phyloP scores from a whole-genome alignment of 2,797 vertebrate species.

The Lutjanus argentimaculatus region DNA sequence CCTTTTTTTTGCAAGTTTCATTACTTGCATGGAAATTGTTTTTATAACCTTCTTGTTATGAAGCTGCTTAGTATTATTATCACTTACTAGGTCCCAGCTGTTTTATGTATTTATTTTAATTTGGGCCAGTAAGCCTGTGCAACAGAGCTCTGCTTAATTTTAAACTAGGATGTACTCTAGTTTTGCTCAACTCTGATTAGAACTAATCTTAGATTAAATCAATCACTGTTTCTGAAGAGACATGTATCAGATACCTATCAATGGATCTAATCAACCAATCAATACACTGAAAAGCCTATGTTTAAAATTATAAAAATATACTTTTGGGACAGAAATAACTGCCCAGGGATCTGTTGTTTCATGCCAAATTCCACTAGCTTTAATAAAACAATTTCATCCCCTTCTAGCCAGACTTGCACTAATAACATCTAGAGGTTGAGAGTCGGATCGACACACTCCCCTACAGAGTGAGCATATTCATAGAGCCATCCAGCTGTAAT shows the following conservation, averaged over 20 bases:
- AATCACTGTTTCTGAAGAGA: too few relatives aligned
- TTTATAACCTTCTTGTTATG: too few relatives aligned
- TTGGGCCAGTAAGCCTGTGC: too few relatives aligned
- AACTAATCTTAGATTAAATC: too few relatives aligned
- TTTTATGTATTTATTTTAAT: too few relatives aligned
- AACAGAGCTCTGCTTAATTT: too few relatives aligned
- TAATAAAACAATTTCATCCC: not conserved
- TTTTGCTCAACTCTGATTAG: too few relatives aligned
- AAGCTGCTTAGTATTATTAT: too few relatives aligned
- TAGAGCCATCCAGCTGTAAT: conserved; percentile 67
- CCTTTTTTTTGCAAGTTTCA: too few relatives aligned
- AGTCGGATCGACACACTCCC: conserved; percentile 34
- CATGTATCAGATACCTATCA: not conserved
- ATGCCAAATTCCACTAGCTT: not conserved
- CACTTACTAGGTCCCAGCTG: too few relatives aligned
- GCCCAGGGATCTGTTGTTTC: not conserved
- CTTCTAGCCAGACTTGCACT: conserved; percentile 23
- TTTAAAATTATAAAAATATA: conserved; percentile 4
- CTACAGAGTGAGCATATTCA: conserved; percentile 77
- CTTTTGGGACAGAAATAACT: not conserved
- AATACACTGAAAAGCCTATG: not conserved
- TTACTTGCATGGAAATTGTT: too few relatives aligned
- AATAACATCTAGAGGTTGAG: conserved; percentile 27
- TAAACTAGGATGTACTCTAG: too few relatives aligned
- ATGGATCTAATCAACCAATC: not conserved